phyloP scores from a whole-genome alignment of 64 coral and sea anemone species.

The Montipora efflorescens region DNA sequence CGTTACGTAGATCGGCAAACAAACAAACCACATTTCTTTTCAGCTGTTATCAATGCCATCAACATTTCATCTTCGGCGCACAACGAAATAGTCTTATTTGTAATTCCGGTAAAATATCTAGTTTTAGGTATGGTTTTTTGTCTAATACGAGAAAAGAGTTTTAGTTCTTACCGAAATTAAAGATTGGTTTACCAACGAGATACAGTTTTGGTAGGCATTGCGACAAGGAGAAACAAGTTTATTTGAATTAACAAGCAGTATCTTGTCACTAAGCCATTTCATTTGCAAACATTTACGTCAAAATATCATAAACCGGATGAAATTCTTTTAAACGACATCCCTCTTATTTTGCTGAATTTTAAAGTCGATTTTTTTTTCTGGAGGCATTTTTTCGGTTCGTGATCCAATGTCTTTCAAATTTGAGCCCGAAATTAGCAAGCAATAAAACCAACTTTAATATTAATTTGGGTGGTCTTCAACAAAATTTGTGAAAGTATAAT shows the following conservation, averaged over 20 bases:
- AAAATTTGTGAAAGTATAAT: not conserved
- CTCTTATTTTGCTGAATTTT: not conserved
- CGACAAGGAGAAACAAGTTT: not conserved
- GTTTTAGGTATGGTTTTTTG: not conserved
- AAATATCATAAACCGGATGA: not conserved
- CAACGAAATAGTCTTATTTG: not conserved
- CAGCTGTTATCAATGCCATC: not conserved
- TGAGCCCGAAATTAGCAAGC: not conserved
- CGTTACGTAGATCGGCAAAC: not conserved
- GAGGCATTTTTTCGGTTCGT: not conserved
- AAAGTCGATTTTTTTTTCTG: not conserved
- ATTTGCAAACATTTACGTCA: not conserved
- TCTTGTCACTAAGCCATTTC: not conserved
- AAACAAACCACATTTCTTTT: not conserved
- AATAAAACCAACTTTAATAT: not conserved
- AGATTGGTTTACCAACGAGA: not conserved
- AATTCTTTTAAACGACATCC: not conserved
- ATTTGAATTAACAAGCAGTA: not conserved
- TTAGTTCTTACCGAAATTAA: not conserved
- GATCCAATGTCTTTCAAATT: not conserved
- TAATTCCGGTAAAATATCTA: not conserved
- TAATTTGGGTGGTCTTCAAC: not conserved
- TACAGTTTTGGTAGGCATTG: not conserved
- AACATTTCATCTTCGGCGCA: not conserved
- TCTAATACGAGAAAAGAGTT: no score